Conservation (phyloP, 2,888 invertebrate genomes). For the Chloroclysta siterata region DNA sequence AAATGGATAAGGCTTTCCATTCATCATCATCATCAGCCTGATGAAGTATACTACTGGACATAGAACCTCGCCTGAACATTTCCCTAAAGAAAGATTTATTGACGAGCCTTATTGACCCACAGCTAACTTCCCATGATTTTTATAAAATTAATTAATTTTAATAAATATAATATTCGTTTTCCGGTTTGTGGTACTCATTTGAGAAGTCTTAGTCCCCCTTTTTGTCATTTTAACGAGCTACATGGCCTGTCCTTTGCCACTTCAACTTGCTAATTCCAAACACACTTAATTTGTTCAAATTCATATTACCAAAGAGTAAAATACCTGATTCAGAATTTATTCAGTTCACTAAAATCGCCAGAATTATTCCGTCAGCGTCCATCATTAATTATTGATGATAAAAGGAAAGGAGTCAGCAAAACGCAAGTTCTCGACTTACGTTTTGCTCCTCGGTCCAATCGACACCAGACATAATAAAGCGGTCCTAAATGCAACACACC, state of each 20-base stretch:
- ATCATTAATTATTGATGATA: constrained; percentile 72
- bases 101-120: too few species aligned
- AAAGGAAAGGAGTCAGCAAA: constrained; percentile 51
- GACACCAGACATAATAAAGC: constrained; percentile 70
- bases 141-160: too few species aligned
- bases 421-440: constrained; percentile 36
- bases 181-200: too few species aligned
- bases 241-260: too few species aligned
- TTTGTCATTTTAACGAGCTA: too few species aligned
- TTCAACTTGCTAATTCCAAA: constrained; percentile 11
- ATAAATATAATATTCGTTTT: too few species aligned
- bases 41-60: too few species aligned
- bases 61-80: too few species aligned
- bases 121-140: too few species aligned
- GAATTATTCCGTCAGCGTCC: constrained; percentile 46
- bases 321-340: constrained; percentile 41
- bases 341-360: constrained; percentile 37
- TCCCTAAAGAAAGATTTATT: too few species aligned
- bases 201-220: too few species aligned
- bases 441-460: constrained; percentile 53
- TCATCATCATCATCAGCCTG: constrained; percentile 1
- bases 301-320: constrained; percentile 42
- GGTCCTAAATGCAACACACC: constrained; percentile 57
- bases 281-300: constrained; percentile 46
- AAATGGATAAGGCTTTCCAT: constrained; percentile 7